Evolutionary conservation across 2,113 vertebrate species (phyloP).

Genomic region (Genyomyrus donnyi): DNA sequence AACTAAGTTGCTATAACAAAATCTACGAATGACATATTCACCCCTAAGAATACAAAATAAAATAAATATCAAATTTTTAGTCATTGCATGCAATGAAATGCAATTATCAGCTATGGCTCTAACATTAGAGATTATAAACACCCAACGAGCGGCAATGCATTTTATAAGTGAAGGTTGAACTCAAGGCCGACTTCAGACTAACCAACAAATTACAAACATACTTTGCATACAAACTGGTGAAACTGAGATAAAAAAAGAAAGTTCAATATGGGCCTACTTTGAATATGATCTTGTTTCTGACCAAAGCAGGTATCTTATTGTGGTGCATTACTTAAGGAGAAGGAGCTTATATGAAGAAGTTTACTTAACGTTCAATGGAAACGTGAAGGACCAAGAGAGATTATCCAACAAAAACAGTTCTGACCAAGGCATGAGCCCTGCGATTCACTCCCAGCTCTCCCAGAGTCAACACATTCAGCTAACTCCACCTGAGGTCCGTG

Average conservation of each 20-base stretch:
- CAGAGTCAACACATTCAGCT: neutral
- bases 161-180: neutral
- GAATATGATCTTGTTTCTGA: neutral
- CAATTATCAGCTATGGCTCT: neutral
- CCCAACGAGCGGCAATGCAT: neutral
- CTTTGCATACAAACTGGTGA: neutral
- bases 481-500: neutral
- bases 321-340: neutral
- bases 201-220: neutral
- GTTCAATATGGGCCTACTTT: neutral
- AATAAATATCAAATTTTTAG: no score
- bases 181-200: neutral
- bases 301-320: neutral
- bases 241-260: neutral
- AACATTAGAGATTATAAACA: neutral
- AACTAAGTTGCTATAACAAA: no score
- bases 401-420: neutral
- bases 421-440: neutral
- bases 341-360: neutral
- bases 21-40: no score
- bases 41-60: no score
- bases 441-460: neutral
- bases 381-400: neutral
- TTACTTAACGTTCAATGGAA: neutral
- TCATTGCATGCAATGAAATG: no score